Evolutionary conservation across 2,888 invertebrate genomes (phyloP).

Genomic region (Toxonevra muliebris): DNA sequence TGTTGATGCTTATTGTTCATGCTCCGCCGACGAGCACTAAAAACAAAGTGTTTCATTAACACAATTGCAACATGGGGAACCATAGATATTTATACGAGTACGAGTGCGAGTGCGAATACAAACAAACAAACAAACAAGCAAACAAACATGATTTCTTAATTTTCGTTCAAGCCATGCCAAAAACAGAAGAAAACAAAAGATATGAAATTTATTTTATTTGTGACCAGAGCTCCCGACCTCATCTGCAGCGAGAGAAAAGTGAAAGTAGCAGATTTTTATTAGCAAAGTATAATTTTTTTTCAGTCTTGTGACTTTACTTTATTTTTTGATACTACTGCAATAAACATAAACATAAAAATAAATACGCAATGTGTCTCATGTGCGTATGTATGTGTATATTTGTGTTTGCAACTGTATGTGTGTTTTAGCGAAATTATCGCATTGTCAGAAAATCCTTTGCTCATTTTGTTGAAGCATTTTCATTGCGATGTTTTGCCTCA

Average conservation of each 20-base stretch:
- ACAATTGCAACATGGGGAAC: slow-evolving; percentile 31
- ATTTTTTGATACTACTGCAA: slow-evolving; percentile 9
- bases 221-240: not conserved
- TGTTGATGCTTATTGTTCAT: not conserved
- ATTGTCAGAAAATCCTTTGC: not conserved
- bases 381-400: not conserved
- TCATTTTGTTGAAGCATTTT: not conserved
- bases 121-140: no score
- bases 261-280: not conserved
- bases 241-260: not conserved
- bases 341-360: slow-evolving; percentile 35
- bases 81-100: slow-evolving; percentile 19
- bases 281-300: slow-evolving; percentile 6
- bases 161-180: slow-evolving; percentile 11
- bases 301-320: slow-evolving; percentile 7
- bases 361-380: slow-evolving; percentile 29
- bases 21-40: slow-evolving; percentile 1
- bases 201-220: slow-evolving; percentile 17
- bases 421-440: not conserved
- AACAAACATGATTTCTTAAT: slow-evolving; percentile 34
- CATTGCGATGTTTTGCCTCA: slow-evolving; percentile 20
- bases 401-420: not conserved
- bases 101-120: slow-evolving; percentile 9
- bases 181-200: not conserved
- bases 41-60: slow-evolving; percentile 38